These are phyloP conservation scores for Girardinus metallicus DNA, from an alignment of 2,797 vertebrate genomes.

Conservation along the genomic window DNA sequence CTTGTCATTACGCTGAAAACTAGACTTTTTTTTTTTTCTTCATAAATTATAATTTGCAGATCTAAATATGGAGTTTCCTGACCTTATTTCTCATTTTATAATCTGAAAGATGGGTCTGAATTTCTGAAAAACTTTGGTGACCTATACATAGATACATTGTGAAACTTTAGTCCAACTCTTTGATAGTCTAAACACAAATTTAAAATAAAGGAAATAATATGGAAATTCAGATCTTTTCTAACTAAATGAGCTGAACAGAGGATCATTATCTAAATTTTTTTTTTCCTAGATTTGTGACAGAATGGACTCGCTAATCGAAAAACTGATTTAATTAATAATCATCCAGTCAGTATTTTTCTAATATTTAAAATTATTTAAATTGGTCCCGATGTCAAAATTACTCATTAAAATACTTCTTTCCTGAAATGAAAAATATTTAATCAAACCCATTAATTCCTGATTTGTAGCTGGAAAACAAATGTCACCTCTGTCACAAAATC, in stretches of 20 bases:
- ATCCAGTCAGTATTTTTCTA: background rate
- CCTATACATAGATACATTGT: background rate
- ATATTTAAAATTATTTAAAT: background rate
- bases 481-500: background rate
- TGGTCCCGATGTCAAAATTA: background rate
- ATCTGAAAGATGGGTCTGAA: background rate
- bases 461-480: background rate
- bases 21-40: background rate
- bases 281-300: background rate
- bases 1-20: background rate
- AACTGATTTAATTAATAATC: background rate
- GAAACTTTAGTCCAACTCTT: background rate
- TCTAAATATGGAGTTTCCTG: background rate
- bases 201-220: background rate
- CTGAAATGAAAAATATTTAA: background rate
- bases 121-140: background rate
- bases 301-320: background rate
- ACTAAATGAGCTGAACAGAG: background rate
- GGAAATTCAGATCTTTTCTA: background rate
- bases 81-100: background rate
- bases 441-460: background rate
- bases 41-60: background rate
- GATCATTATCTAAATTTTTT: background rate
- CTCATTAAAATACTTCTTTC: background rate
- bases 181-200: background rate